Percentiles rank a stretch among this genome's conserved stretches.
Conservation (phyloP, 2,888 invertebrate species). For the Cantharis flavilabris region DNA sequence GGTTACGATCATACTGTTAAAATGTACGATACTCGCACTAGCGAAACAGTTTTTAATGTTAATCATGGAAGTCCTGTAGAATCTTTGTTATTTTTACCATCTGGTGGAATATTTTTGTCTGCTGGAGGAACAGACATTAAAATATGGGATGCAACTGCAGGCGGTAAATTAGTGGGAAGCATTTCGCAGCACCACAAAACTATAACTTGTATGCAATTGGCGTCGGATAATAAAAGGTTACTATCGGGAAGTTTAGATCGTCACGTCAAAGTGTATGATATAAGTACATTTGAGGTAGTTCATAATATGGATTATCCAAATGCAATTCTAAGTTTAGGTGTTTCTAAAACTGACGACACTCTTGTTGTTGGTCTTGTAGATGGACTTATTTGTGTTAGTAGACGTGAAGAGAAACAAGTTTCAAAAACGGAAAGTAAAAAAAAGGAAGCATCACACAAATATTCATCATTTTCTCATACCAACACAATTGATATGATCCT, state of each 20-base stretch:
- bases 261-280: constrained; percentile 91
- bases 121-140: constrained; percentile 90
- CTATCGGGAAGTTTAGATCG: constrained; percentile 91
- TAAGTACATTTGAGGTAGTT: constrained; percentile 82
- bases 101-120: constrained; percentile 87
- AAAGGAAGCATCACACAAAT: constrained; percentile 62
- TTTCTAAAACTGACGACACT: constrained; percentile 76
- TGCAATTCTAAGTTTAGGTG: constrained; percentile 84
- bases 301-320: constrained; percentile 91
- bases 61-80: constrained; percentile 92
- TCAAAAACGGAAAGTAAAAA: constrained; percentile 53
- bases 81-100: constrained; percentile 83
- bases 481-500: constrained; percentile 60
- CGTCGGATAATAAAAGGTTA: constrained; percentile 79
- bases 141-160: constrained; percentile 91
- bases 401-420: constrained; percentile 66
- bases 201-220: constrained; percentile 83
- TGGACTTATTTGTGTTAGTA: constrained; percentile 85
- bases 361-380: constrained; percentile 92
- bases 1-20: constrained; percentile 88
- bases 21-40: constrained; percentile 83
- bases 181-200: constrained; percentile 95
- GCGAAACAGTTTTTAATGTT: constrained; percentile 70
- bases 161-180: constrained; percentile 81
- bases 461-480: constrained; percentile 46